Evolutionary conservation across 64 coral and sea anemone species (phyloP).

Genomic region (Actinia equina): DNA sequence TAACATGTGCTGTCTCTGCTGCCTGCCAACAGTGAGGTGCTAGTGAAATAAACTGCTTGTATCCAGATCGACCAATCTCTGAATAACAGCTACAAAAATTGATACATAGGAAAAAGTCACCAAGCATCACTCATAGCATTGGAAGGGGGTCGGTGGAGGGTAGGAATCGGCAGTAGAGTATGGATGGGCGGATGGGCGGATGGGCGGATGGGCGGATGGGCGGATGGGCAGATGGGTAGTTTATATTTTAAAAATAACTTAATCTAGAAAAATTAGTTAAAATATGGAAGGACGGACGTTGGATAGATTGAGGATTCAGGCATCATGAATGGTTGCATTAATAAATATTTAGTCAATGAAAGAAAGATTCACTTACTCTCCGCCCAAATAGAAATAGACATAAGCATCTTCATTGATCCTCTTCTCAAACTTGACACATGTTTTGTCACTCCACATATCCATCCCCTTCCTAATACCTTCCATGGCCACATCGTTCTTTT

Average conservation of each 20-base stretch:
- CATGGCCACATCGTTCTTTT: neutral
- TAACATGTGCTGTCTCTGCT: conserved; percentile 32
- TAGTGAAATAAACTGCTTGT: conserved; percentile 52
- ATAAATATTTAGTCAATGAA: neutral
- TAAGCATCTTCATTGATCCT: conserved; percentile 19
- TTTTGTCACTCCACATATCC: conserved; percentile 23
- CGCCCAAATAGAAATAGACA: conserved; percentile 26
- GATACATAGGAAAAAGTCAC: neutral
- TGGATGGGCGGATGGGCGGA: too few species aligned
- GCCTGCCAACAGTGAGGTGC: conserved; percentile 54
- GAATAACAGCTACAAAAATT: conserved; percentile 33
- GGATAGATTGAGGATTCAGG: neutral
- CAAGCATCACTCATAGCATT: too few species aligned
- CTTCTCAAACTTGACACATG: conserved; percentile 24
- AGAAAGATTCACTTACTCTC: neutral
- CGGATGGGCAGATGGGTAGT: too few species aligned
- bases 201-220: too few species aligned
- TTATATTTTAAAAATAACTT: too few species aligned
- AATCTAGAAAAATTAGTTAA: too few species aligned
- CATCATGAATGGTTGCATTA: neutral
- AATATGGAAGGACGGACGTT: too few species aligned
- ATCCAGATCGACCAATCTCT: conserved; percentile 39
- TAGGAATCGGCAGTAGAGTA: too few species aligned
- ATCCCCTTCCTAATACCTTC: conserved; percentile 19
- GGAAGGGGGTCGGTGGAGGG: too few species aligned